Evolutionary conservation across 2,113 vertebrate genomes (phyloP).

Genomic region (Arvicanthis niloticus): DNA sequence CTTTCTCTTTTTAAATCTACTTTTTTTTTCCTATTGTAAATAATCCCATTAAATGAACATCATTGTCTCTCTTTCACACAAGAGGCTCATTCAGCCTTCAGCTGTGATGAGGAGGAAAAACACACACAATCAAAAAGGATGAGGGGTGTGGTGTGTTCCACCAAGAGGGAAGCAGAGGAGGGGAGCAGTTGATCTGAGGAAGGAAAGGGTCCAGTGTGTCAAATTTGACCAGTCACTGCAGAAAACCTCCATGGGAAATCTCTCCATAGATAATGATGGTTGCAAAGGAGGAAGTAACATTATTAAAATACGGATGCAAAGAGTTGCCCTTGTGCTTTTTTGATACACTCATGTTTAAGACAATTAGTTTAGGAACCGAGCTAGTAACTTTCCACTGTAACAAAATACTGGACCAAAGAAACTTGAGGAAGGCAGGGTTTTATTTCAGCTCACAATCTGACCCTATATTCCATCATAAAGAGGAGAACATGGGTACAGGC

Average conservation of each 20-base stretch:
- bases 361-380: slow-evolving; percentile 30
- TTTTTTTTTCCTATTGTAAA: slow-evolving; percentile 85
- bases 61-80: slow-evolving; percentile 85
- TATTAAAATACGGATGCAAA: neutral
- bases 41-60: slow-evolving; percentile 86
- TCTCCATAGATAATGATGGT: slow-evolving; percentile 38
- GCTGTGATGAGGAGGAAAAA: slow-evolving; percentile 81
- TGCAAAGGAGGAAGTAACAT: neutral
- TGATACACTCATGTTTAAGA: slow-evolving; percentile 66
- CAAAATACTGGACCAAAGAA: neutral
- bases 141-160: slow-evolving; percentile 78
- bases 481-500: neutral
- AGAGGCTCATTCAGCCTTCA: slow-evolving; percentile 84
- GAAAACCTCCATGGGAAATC: slow-evolving; percentile 79
- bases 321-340: slow-evolving; percentile 39
- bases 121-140: slow-evolving; percentile 59
- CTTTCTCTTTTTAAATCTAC: slow-evolving; percentile 79
- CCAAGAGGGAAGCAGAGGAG: slow-evolving; percentile 58
- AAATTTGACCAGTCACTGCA: slow-evolving; percentile 38
- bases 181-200: neutral
- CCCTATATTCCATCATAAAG: neutral
- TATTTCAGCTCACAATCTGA: neutral
- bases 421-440: neutral
- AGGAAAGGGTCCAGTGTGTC: slow-evolving; percentile 58
- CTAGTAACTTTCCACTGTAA: neutral